Conservation (phyloP, 2,888 invertebrate genomes). For the Julus scanicus region DNA sequence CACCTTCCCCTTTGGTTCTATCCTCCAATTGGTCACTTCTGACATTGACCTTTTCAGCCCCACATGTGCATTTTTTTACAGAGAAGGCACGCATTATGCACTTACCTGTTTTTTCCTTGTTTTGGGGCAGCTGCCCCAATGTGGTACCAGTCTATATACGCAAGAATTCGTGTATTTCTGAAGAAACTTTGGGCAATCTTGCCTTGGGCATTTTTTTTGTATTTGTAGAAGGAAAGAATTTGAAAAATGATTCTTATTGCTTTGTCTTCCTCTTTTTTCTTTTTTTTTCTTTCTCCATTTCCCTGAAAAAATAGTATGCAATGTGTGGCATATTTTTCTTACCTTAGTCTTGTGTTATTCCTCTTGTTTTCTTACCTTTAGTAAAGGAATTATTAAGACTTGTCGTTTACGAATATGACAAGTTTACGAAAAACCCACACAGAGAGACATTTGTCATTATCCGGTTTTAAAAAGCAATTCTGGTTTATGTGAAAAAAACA, state of each 20-base stretch:
- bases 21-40: background rate
- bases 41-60: slow-evolving; percentile 13
- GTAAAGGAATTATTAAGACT: background rate
- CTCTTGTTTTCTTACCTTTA: background rate
- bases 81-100: background rate
- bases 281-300: background rate
- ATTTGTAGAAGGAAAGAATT: background rate
- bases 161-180: slow-evolving; percentile 13
- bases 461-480: background rate
- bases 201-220: background rate
- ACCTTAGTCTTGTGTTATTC: background rate
- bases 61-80: slow-evolving; percentile 20
- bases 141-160: background rate
- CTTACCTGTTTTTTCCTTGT: slow-evolving; percentile 31
- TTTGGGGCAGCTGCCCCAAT: background rate
- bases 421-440: background rate
- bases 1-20: background rate
- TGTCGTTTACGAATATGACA: background rate
- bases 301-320: background rate
- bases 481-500: background rate
- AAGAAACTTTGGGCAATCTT: background rate
- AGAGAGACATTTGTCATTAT: background rate
- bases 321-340: background rate
- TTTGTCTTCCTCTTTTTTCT: background rate
- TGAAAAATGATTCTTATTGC: background rate